Evolutionary conservation across 2,888 invertebrate genomes (phyloP), one percentile per base, ranked within the genome.

Genomic region (Leptopilina syphax): DNA sequence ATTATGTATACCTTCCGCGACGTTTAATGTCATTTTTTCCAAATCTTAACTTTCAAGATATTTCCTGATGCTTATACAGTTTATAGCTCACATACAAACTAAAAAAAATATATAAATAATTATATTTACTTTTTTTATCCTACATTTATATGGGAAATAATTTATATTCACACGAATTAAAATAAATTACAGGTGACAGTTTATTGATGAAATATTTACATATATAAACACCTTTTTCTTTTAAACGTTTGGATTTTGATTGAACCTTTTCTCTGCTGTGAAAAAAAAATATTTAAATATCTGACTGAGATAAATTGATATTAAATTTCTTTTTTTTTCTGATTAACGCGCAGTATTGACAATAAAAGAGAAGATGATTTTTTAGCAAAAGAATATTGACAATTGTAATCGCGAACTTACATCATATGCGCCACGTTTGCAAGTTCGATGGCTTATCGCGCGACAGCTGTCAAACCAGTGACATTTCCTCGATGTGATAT

Each of bases 231-330:
- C 34, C 34, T 34, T 34, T 34, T 34, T 34, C 34, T 18, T 18
- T 18, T 18, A 18, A 18, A 34, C 34, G 34, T 47, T 47, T 47
- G 47, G 1, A 7, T 47, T 4, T 34, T 4, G 18, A 18, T 18
- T 18, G 18, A 18, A 2, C 34, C 47, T 47, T 47, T 47, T 47
- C 47, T 47, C 8, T 47, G 1, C 7, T 4, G 0, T 47, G 47
- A 10, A 47, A 47, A 18, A 18, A 47, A 47, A 47, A 47, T 5
- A 47, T 47, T 9, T 47, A 47, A 47, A 47, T 47, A 1, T 47
- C 8, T 81, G 82, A 82, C 80, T 81, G 27, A n/a, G n/a, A 63
- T 63, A 65, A 27, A 66, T 66, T 41, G 34, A 66, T 13, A 34
- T 12, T 41, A 41, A n/a, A 27, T 66, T 66, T 41, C 10, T 66